phyloP scores from a whole-genome alignment of 2,113 vertebrate genomes.

The Brachyistius frenatus region DNA sequence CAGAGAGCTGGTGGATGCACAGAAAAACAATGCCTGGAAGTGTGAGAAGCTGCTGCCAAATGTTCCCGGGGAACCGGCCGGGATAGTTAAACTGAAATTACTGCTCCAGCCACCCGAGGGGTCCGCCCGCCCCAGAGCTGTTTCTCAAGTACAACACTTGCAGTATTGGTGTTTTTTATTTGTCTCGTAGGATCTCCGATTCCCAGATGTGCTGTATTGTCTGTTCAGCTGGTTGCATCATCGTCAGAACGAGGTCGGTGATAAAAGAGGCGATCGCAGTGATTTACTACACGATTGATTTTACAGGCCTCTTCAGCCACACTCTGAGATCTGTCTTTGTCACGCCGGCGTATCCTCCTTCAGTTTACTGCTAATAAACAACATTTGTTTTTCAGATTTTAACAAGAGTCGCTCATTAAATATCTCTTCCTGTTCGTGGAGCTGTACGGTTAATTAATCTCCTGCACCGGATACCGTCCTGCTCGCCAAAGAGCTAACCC shows the following conservation, averaged over 20 bases:
- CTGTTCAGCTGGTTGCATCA: constrained; percentile 34
- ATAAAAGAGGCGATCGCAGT: constrained; percentile 21
- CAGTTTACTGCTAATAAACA: not conserved
- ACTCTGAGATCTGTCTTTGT: constrained; percentile 21
- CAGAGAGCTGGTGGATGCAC: constrained; percentile 35
- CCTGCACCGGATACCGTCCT: too few species aligned
- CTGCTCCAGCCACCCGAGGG: constrained; percentile 34
- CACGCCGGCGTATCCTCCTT: constrained; percentile 15
- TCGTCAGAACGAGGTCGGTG: constrained; percentile 29
- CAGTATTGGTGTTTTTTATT: constrained; percentile 31
- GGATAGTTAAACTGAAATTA: constrained; percentile 68
- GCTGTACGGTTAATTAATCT: too few species aligned
- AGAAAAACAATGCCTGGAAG: constrained; percentile 41
- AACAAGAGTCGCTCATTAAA: too few species aligned
- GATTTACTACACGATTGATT: constrained; percentile 49
- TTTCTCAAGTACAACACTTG: constrained; percentile 52
- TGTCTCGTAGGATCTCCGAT: not conserved
- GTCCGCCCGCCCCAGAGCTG: constrained; percentile 28
- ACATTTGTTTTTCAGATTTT: too few species aligned
- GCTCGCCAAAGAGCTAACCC: too few species aligned
- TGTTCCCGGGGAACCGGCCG: constrained; percentile 43
- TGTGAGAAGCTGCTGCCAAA: constrained; percentile 22
- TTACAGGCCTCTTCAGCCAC: constrained; percentile 1
- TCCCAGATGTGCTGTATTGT: constrained; percentile 16
- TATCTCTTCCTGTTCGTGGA: too few species aligned